A percentile compares a stretch with the other conserved stretches of the same genome.
phyloP scores from a whole-genome alignment of 2,797 vertebrate genomes.

The Apogon talboti region DNA sequence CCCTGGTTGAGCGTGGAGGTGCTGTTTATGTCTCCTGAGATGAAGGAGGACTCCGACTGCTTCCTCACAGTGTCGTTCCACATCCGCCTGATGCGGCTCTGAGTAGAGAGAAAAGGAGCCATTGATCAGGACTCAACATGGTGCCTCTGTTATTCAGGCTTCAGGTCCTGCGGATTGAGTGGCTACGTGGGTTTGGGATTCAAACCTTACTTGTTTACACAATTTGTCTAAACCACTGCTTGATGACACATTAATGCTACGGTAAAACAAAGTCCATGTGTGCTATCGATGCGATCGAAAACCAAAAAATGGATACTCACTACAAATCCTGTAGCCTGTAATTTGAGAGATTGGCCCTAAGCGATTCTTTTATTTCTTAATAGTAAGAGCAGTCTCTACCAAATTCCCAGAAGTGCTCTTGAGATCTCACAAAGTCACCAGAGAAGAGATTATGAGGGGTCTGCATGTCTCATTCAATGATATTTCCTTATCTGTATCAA shows the following conservation, averaged over 20 bases:
- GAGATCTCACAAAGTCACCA: conserved; percentile 37
- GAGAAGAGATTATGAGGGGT: conserved; percentile 31
- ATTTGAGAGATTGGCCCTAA: conserved; percentile 42
- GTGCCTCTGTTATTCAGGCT: conserved; percentile 43
- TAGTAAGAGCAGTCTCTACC: conserved; percentile 15
- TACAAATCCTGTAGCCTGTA: conserved; percentile 41
- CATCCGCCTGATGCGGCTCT: conserved; percentile 99
- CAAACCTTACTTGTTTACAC: conserved; percentile 7
- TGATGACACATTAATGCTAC: conserved; percentile 35
- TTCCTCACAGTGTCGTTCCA: conserved; percentile 99
- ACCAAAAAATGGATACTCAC: conserved; percentile 35
- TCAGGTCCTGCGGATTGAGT: conserved; percentile 41
- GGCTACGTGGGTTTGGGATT: background rate
- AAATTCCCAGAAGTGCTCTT: conserved; percentile 50
- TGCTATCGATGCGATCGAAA: conserved; percentile 39
- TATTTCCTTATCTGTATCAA: conserved; percentile 2
- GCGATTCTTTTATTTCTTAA: conserved; percentile 16
- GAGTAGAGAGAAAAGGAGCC: conserved; percentile 63
- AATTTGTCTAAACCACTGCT: conserved; percentile 25
- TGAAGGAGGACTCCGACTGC: conserved; percentile 99
- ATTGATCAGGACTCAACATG: conserved; percentile 67
- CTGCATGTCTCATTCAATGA: background rate
- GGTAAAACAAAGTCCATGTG: conserved; percentile 33
- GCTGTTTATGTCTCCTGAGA: conserved; percentile 99
- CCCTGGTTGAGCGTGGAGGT: conserved; percentile 99